Evolutionary conservation across 1,140 invertebrate species (phyloP).

Genomic region (Bombus sylvicola): DNA sequence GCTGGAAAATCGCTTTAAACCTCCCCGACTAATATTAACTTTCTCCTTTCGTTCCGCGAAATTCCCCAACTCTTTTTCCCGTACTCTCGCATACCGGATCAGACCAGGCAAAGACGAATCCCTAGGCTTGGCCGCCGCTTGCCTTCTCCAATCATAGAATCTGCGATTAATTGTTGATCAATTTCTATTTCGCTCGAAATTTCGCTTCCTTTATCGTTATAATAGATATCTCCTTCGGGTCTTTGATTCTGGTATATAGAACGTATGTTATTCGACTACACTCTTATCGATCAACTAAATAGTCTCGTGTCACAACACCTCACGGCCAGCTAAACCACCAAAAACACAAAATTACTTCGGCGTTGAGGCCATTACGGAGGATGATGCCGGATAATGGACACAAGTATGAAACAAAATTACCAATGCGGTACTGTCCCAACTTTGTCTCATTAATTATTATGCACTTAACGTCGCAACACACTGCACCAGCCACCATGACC

Average conservation of each 20-base stretch:
- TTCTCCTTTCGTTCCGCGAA: slow-evolving; percentile 67
- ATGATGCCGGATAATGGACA: slow-evolving; percentile 39
- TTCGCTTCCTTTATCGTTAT: too few species aligned
- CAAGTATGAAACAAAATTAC: slow-evolving; percentile 49
- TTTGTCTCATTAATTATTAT: slow-evolving; percentile 49
- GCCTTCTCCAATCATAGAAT: neutral
- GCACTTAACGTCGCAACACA: slow-evolving; percentile 29
- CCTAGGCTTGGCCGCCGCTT: neutral
- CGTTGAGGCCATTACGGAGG: slow-evolving; percentile 20
- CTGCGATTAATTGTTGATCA: neutral
- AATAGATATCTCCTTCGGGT: too few species aligned
- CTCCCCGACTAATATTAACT: slow-evolving; percentile 75
- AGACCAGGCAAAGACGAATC: neutral
- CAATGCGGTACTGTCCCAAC: slow-evolving; percentile 22
- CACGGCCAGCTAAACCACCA: neutral
- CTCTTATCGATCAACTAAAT: neutral
- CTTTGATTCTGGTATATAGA: too few species aligned
- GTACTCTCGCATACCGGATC: slow-evolving; percentile 27
- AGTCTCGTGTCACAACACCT: too few species aligned
- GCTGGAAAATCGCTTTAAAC: slow-evolving; percentile 76
- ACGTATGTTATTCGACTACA: neutral
- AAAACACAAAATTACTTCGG: slow-evolving; percentile 43
- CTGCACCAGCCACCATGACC: neutral
- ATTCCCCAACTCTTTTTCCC: slow-evolving; percentile 64
- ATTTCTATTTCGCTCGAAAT: neutral